These are phyloP conservation scores for Diorhabda carinulata DNA, from an alignment of 1,140 invertebrate species.

Conservation along the genomic window DNA sequence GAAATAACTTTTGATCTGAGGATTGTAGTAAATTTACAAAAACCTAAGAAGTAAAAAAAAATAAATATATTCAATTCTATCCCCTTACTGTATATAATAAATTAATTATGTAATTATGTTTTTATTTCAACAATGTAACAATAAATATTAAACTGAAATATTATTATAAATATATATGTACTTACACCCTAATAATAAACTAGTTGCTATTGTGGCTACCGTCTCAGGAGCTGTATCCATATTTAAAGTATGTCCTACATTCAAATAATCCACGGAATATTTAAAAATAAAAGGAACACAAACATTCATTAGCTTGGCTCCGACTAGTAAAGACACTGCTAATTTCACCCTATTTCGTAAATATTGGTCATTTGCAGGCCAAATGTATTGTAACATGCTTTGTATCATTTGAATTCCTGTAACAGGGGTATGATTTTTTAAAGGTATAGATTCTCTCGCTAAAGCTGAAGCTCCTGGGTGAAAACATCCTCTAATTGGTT, in stretches of 20 bases:
- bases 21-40: no score
- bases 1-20: no score
- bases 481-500: slow-evolving; percentile 69
- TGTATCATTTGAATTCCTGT: slow-evolving; percentile 76
- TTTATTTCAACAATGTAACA: background rate
- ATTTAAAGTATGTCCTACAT: slow-evolving; percentile 57
- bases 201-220: slow-evolving; percentile 67
- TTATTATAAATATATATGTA: slow-evolving; percentile 27
- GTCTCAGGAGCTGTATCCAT: slow-evolving; percentile 70
- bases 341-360: slow-evolving; percentile 80
- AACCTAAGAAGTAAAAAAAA: no score
- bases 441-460: slow-evolving; percentile 61
- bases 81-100: no score
- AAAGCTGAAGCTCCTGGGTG: slow-evolving; percentile 78
- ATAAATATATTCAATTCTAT: no score
- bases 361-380: slow-evolving; percentile 85
- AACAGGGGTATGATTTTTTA: slow-evolving; percentile 56
- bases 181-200: slow-evolving; percentile 89
- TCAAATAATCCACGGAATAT: slow-evolving; percentile 86
- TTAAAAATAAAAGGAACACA: slow-evolving; percentile 97
- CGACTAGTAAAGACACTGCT: slow-evolving; percentile 74
- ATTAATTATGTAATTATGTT: no score
- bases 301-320: slow-evolving; percentile 87
- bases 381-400: slow-evolving; percentile 89
- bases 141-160: slow-evolving; percentile 9